These are phyloP conservation scores for Sakesphorus luctuosus DNA, from an alignment of 2,113 vertebrate genomes.

Conservation along the genomic window DNA sequence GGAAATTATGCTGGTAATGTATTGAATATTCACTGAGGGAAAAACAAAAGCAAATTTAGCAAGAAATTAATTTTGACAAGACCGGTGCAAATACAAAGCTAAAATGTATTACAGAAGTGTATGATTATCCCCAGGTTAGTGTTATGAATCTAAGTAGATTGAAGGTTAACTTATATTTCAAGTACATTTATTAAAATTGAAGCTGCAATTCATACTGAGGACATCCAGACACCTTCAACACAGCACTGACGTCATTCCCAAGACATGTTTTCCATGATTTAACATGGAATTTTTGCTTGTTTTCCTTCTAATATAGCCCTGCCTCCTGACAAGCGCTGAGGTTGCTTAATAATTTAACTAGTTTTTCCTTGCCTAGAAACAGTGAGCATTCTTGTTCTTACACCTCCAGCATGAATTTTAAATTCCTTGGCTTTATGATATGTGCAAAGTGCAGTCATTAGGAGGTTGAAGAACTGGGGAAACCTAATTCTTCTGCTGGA, in stretches of 20 bases:
- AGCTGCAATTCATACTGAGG: not conserved
- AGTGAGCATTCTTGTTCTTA: not conserved
- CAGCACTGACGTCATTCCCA: not conserved
- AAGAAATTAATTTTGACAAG: not conserved
- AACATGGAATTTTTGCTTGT: not conserved
- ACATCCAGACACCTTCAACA: not conserved
- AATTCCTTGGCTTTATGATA: not conserved
- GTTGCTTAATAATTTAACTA: conserved; percentile 21
- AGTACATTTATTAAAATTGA: not conserved
- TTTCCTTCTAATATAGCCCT: not conserved
- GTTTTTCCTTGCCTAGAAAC: conserved; percentile 9
- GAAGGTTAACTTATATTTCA: not conserved
- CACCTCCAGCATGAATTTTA: not conserved
- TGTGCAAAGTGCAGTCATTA: not conserved
- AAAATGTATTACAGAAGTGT: not conserved
- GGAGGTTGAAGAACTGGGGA: not conserved
- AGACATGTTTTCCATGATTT: not conserved
- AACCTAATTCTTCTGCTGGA: not conserved
- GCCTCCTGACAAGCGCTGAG: rapidly evolving
- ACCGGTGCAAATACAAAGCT: not conserved
- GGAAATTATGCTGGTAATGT: not conserved
- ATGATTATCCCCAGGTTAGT: not conserved
- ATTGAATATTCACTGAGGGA: not conserved
- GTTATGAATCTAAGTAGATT: not conserved
- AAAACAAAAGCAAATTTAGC: not conserved